Evolutionary conservation across 2,888 invertebrate species (phyloP).

Genomic region (Caenorhabditis imperialis): DNA sequence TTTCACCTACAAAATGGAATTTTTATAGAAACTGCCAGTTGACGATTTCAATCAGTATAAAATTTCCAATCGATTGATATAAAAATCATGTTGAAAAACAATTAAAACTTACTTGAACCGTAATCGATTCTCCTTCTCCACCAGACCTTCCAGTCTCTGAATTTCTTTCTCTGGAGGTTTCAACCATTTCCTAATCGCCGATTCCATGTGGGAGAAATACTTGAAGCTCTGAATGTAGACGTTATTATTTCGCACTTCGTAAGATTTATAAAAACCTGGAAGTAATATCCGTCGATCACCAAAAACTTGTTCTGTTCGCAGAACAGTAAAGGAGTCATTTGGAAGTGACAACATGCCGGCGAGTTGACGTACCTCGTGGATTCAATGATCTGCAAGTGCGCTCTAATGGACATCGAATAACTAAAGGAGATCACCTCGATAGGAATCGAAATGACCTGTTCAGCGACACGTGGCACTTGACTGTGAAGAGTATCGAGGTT

Average conservation of each 20-base stretch:
- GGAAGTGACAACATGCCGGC: constrained; percentile 27
- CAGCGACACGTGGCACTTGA: constrained; percentile 6
- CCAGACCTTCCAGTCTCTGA: background rate
- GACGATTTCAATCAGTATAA: no score
- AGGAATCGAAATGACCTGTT: constrained; percentile 20
- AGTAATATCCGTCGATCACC: constrained; percentile 29
- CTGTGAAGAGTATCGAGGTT: constrained; percentile 1
- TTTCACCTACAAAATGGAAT: no score
- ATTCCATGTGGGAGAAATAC: constrained; percentile 29
- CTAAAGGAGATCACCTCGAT: no score
- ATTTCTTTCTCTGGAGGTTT: constrained; percentile 11
- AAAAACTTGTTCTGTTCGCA: constrained; percentile 35
- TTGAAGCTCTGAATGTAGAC: constrained; percentile 40
- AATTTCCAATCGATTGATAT: no score
- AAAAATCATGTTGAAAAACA: no score
- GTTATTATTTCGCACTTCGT: background rate
- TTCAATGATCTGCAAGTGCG: constrained; percentile 12
- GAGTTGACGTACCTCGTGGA: constrained; percentile 6
- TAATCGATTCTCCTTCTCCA: constrained; percentile 11
- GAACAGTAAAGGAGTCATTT: constrained; percentile 12
- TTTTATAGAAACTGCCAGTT: no score
- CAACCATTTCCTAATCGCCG: constrained; percentile 18
- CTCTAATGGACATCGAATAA: no score
- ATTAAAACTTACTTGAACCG: constrained; percentile 14
- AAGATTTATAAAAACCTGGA: constrained; percentile 19